Conservation (phyloP, 2,888 invertebrate genomes). For the Steinernema scapterisci region DNA sequence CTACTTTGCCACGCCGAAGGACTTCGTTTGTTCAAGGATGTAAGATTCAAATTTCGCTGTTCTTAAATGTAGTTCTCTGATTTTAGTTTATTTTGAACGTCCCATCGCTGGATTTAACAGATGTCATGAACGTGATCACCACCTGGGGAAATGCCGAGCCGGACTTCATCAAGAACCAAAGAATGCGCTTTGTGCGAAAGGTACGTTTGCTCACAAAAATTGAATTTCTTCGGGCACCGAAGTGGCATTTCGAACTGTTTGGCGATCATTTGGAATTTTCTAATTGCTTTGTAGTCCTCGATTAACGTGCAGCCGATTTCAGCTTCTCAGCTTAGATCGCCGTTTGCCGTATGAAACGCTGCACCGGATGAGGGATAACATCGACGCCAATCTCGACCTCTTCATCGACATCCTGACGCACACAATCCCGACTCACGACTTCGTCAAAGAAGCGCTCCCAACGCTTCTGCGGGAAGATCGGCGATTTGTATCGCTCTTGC, state of each 20-base stretch:
- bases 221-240: no score
- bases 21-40: constrained; percentile 7
- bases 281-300: background rate
- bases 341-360: background rate
- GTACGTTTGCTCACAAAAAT: background rate
- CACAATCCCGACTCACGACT: background rate
- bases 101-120: background rate
- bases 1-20: constrained; percentile 26
- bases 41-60: background rate
- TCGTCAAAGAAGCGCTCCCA: background rate
- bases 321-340: background rate
- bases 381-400: background rate
- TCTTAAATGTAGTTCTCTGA: background rate
- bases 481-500: background rate
- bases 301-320: background rate
- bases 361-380: background rate
- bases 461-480: background rate
- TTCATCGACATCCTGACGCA: constrained; percentile 11
- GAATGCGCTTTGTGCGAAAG: background rate
- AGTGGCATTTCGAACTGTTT: no score
- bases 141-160: background rate
- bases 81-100: constrained; percentile 25
- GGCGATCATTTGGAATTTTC: background rate
- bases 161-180: background rate
- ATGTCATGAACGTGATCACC: background rate